Evolutionary conservation across 2,113 vertebrate genomes (phyloP).

Genomic region (Tautogolabrus adspersus): DNA sequence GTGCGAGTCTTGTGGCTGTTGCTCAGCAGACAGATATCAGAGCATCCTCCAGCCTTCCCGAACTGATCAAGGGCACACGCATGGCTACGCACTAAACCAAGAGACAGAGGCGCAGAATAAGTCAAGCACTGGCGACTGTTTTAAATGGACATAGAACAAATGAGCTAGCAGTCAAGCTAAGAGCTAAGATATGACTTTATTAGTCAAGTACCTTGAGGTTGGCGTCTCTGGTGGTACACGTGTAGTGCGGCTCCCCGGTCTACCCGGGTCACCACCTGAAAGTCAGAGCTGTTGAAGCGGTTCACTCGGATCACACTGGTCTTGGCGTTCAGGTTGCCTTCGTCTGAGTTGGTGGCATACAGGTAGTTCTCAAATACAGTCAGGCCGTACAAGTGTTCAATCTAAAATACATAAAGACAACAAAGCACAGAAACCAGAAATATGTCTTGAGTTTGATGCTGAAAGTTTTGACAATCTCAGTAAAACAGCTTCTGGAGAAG

Average conservation of each 20-base stretch:
- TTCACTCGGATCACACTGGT: constrained; percentile 96
- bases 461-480: background rate
- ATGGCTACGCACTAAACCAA: constrained; percentile 90
- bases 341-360: constrained; percentile 96
- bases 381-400: constrained; percentile 94
- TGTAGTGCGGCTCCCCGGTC: constrained; percentile 94
- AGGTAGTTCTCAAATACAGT: constrained; percentile 98
- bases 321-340: constrained; percentile 95
- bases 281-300: constrained; percentile 96
- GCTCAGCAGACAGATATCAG: constrained; percentile 94
- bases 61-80: constrained; percentile 93
- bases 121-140: background rate
- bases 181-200: background rate
- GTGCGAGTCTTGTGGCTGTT: constrained; percentile 97
- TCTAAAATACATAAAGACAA: constrained; percentile 77
- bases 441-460: background rate
- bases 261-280: constrained; percentile 93
- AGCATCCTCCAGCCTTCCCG: constrained; percentile 93
- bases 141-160: background rate
- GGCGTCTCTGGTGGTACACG: constrained; percentile 95
- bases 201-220: constrained; percentile 89
- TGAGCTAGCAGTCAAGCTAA: background rate
- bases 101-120: constrained; percentile 11
- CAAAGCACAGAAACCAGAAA: background rate
- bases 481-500: background rate